Base-by-base conservation (phyloP, 1,140 invertebrate genomes). In the Chrysomallon squamiferum region DNA sequence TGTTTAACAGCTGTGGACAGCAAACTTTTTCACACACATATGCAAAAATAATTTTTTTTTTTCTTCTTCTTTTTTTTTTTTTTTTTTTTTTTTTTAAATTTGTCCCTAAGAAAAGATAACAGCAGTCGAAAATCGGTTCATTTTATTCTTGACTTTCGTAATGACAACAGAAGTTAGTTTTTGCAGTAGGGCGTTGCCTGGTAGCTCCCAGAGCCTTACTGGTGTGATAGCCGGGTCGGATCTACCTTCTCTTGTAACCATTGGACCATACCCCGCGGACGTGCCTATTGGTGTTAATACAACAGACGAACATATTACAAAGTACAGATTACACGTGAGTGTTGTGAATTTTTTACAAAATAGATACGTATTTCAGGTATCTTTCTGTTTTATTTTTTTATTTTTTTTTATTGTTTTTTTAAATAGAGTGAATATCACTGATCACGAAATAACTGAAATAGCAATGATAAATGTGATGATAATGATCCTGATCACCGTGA, bases 181-280 rank as follows among this genome's bases (percentile, higher is more conserved):
- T 27, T 18, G 3, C 3, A 5, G 22, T 22, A 4, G 50, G 22
- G 20, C 25, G 15, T 15, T 54, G 22, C 25, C 50, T 4, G 50
- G 22, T 22, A 29, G 25, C 30, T 32, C 27, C 13, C 30, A 35
- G 20, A 45, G 25, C 4, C 59, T 59, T 33, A 58, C 57, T 9
- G 67, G 62, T 1, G 70, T 77, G 25, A 33, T 69, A 18, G 69
- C 72, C 0, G 43, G 43, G 15, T 65, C 50, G 7, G 66, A 70
- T 32, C 69, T 77, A 18, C 75, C 75, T 3, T 50, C 59, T 29
- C 54, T 63, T 5, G 49, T 35, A 15, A 57, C 50, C 9, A 62
- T 59, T n/a, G 73, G 75, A 35, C 68, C 72, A 11, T 75, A 73
- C 43, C 65, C 72, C 4, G 64, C 45, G 18, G 65, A 70, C 9